These are phyloP conservation scores for Lithobates sylvaticus DNA, from an alignment of 2,797 vertebrate species.

Conservation along the genomic window DNA sequence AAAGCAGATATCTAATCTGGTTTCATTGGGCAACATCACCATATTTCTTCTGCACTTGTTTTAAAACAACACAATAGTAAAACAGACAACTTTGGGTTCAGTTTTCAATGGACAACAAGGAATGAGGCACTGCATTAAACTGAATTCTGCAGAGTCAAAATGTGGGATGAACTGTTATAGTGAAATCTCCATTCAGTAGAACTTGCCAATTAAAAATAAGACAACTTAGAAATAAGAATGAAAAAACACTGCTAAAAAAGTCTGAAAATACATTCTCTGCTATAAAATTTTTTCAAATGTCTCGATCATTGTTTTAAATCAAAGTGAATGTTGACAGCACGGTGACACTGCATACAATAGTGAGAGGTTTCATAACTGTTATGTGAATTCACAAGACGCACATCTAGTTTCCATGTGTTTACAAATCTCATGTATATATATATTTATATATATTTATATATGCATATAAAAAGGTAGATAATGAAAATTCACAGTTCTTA, in stretches of 20 bases:
- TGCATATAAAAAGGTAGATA: slow-evolving; percentile 71
- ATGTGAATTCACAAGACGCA: slow-evolving; percentile 64
- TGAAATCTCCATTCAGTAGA: slow-evolving; percentile 35
- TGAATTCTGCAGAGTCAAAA: neutral
- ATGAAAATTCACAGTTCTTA: slow-evolving; percentile 79
- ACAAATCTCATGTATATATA: slow-evolving; percentile 64
- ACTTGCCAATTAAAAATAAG: slow-evolving; percentile 44
- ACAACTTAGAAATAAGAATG: slow-evolving; percentile 44
- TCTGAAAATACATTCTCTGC: slow-evolving; percentile 63
- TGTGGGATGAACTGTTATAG: neutral
- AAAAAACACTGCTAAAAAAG: slow-evolving; percentile 57
- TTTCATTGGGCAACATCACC: neutral
- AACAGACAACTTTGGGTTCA: neutral
- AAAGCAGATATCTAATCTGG: neutral
- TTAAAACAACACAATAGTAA: neutral
- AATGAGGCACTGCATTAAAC: neutral
- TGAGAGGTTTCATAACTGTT: slow-evolving; percentile 69
- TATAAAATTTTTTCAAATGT: slow-evolving; percentile 57
- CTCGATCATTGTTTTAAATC: slow-evolving; percentile 42
- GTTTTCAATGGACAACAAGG: neutral
- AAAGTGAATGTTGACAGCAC: slow-evolving; percentile 71
- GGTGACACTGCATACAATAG: slow-evolving; percentile 66
- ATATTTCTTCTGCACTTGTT: neutral
- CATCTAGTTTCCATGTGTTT: slow-evolving; percentile 64
- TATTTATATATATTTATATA: slow-evolving; percentile 56